Evolutionary conservation across 2,888 invertebrate genomes (phyloP).

Genomic region (Acanthosepion pharaonis): DNA sequence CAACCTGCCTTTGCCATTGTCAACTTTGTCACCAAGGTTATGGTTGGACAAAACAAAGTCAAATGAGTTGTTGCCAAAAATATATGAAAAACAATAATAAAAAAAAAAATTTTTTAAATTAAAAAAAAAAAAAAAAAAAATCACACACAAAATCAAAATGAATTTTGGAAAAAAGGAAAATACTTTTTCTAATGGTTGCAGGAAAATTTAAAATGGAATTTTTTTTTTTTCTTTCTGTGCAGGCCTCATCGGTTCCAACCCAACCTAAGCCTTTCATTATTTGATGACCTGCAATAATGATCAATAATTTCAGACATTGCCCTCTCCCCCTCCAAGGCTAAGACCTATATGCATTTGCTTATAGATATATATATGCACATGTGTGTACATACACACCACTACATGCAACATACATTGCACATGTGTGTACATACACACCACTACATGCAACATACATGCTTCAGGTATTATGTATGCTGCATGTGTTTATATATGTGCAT

Average conservation of each 20-base stretch:
- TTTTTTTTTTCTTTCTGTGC: background rate
- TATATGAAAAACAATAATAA: background rate
- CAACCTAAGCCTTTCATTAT: background rate
- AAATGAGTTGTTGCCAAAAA: slow-evolving; percentile 46
- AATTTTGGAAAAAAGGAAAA: background rate
- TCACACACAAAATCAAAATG: background rate
- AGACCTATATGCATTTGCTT: slow-evolving; percentile 6
- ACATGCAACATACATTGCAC: background rate
- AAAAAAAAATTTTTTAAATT: background rate
- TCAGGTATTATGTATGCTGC: background rate
- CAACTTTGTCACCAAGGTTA: slow-evolving; percentile 77
- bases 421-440: no score
- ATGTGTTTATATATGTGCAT: slow-evolving; percentile 5
- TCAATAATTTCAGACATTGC: slow-evolving; percentile 2
- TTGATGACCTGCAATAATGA: background rate
- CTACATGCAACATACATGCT: background rate
- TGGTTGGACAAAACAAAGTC: slow-evolving; percentile 68
- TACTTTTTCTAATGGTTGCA: slow-evolving; percentile 14
- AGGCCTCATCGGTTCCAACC: background rate
- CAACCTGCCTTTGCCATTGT: slow-evolving; percentile 96
- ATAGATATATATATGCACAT: slow-evolving; percentile 22
- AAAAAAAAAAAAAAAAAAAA: background rate
- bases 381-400: background rate
- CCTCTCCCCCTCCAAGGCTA: background rate
- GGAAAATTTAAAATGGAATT: background rate